Evolutionary conservation across 1,140 invertebrate species (phyloP), one percentile per base, ranked within the genome.

Genomic region (Steinernema khuongi): DNA sequence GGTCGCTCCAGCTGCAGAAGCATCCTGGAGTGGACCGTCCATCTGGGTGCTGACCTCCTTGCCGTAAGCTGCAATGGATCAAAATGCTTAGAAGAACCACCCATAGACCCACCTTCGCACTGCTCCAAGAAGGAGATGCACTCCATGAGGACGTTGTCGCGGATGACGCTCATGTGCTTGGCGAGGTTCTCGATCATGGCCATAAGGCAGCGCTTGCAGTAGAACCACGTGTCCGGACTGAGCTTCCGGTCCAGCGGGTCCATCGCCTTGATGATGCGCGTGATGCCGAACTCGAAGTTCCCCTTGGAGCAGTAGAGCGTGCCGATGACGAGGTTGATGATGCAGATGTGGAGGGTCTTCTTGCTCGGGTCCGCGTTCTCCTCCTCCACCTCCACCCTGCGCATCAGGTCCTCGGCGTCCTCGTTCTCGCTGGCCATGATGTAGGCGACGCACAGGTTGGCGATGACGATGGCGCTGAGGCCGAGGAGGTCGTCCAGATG

Each of bases 351-450:
- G 87, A 93, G 97, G 72, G 93, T 90, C 86, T 97, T 98, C 85
- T 94, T 93, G 41, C 96, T 92, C 18, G 93, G 92, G 80, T 96
- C 93, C 85, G 36, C 43, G 70, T 92, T 90, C 85, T 97, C 94
- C 86, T 99, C 96, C 85, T 97, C 95, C 79, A 96, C 95, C 85
- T 99, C 97, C 78, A 99, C 96, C 88, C 94, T 94, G 69, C 95
- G 89, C 94, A 99, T 98, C 68, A 99, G 88, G 83, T 97, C 95
- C 88, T 99, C 97, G 31, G 96, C 97, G 88, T 97, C 95, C 86
- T 97, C 94, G 86, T 99, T 99, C 87, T 97, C 94, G 68, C 93
- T 93, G 0, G 94, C 97, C 94, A 99, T 96, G 77, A 99, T 97
- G 84, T 99, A 99, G 66, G 94, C 96, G 0, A 99, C 96, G 87